Conservation (phyloP, 2,888 invertebrate genomes). For the Pediacus dermestoides region DNA sequence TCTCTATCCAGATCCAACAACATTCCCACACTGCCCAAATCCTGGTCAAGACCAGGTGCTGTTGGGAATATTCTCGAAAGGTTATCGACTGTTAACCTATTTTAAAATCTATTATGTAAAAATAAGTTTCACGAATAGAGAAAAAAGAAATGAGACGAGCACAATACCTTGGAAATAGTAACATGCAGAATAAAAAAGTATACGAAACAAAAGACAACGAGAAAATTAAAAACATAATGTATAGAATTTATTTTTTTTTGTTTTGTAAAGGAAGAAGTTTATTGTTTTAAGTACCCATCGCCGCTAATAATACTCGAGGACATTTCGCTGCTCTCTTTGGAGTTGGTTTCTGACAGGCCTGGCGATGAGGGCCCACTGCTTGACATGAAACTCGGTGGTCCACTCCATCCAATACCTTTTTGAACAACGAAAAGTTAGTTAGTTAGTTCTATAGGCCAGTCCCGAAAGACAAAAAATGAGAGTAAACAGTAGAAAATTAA, state of each 20-base stretch:
- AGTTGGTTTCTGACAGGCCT: slow-evolving; percentile 59
- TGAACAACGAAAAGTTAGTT: not conserved
- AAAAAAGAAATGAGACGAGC: too few relatives aligned
- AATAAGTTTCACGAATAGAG: too few relatives aligned
- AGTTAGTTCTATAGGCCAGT: too few relatives aligned
- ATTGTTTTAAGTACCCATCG: slow-evolving; percentile 57
- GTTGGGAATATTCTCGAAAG: slow-evolving; percentile 55
- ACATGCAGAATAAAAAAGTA: slow-evolving; percentile 13
- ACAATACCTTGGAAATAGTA: slow-evolving; percentile 14
- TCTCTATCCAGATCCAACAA: slow-evolving; percentile 48
- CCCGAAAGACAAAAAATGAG: too few relatives aligned
- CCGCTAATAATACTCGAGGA: slow-evolving; percentile 62
- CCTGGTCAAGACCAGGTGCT: slow-evolving; percentile 54
- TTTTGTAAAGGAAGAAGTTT: too few relatives aligned
- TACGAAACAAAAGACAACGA: slow-evolving; percentile 3
- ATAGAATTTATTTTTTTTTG: slow-evolving; percentile 13
- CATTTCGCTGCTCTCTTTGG: slow-evolving; percentile 59
- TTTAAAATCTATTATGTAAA: too few relatives aligned
- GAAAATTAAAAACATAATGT: slow-evolving; percentile 11
- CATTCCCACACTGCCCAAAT: slow-evolving; percentile 52
- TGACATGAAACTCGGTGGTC: slow-evolving; percentile 79
- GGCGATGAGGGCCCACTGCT: slow-evolving; percentile 79
- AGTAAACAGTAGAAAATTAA: too few relatives aligned
- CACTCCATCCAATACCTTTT: slow-evolving; percentile 72
- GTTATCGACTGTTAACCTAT: slow-evolving; percentile 45